A percentile compares a stretch with the other conserved stretches of the same genome.
Conservation (phyloP, 2,888 invertebrate genomes). For the Ommatoiulus sabulosus region DNA sequence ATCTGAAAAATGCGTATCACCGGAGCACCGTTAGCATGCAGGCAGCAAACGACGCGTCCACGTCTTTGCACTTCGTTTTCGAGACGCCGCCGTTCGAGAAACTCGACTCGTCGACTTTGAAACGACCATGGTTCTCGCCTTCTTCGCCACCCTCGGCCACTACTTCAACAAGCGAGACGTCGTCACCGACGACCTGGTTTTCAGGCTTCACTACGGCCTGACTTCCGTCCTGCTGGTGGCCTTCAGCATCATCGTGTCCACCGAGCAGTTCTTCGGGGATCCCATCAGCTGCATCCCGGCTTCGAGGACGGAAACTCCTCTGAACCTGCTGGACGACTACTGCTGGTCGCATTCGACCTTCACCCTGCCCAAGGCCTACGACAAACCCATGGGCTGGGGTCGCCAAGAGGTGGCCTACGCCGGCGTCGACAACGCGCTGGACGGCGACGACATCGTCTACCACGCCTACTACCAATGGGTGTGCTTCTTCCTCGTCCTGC, state of each 20-base stretch:
- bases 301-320: constrained; percentile 69
- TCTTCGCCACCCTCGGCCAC: constrained; percentile 60
- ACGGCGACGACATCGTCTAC: constrained; percentile 68
- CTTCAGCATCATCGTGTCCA: constrained; percentile 62
- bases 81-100: no score
- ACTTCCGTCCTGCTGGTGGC: constrained; percentile 59
- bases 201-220: constrained; percentile 58
- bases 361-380: constrained; percentile 76
- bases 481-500: constrained; percentile 66
- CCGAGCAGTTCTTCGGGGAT: constrained; percentile 63
- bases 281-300: constrained; percentile 62
- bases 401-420: constrained; percentile 68
- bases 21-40: no score
- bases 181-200: constrained; percentile 59
- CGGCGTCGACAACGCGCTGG: constrained; percentile 70
- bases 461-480: constrained; percentile 67
- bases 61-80: no score
- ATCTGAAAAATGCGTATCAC: no score
- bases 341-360: constrained; percentile 93
- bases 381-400: constrained; percentile 61
- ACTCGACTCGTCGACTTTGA: no score
- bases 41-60: no score
- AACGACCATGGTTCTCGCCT: constrained; percentile 70
- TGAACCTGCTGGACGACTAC: constrained; percentile 91
- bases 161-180: constrained; percentile 60